Conservation (phyloP, 1,140 invertebrate genomes). For the Calephelis virginiensis region DNA sequence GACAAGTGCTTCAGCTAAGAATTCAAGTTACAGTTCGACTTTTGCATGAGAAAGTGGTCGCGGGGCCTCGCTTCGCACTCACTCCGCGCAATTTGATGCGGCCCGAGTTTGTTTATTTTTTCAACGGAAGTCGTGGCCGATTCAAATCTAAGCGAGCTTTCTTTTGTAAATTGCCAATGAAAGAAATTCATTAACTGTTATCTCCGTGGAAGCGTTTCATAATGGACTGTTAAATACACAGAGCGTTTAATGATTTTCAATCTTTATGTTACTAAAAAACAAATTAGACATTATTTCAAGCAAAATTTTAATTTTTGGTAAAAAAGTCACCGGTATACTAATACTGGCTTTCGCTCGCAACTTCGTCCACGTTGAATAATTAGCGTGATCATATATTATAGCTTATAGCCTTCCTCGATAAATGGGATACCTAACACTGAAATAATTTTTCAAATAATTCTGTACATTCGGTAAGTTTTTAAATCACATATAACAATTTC, state of each 20-base stretch:
- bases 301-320: no score
- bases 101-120: slow-evolving; percentile 51
- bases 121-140: slow-evolving; percentile 48
- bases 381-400: no score
- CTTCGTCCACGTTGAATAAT: no score
- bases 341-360: no score
- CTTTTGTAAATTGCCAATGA: slow-evolving; percentile 67
- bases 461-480: no score
- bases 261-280: no score
- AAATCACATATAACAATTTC: not conserved
- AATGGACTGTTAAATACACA: slow-evolving; percentile 18
- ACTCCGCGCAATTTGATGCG: slow-evolving; percentile 58
- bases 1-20: slow-evolving; percentile 76
- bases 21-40: slow-evolving; percentile 78
- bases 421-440: no score
- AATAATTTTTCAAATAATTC: no score
- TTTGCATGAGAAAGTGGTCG: slow-evolving; percentile 75
- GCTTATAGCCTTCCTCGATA: no score
- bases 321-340: no score
- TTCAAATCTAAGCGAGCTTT: slow-evolving; percentile 54
- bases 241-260: not conserved
- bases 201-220: slow-evolving; percentile 28
- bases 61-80: slow-evolving; percentile 63
- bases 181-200: slow-evolving; percentile 66
- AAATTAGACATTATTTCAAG: no score